A percentile compares a stretch with the other conserved stretches of the same genome.
Conservation (phyloP, 2,888 invertebrate species). For the Drosophila quasianomalipes region DNA sequence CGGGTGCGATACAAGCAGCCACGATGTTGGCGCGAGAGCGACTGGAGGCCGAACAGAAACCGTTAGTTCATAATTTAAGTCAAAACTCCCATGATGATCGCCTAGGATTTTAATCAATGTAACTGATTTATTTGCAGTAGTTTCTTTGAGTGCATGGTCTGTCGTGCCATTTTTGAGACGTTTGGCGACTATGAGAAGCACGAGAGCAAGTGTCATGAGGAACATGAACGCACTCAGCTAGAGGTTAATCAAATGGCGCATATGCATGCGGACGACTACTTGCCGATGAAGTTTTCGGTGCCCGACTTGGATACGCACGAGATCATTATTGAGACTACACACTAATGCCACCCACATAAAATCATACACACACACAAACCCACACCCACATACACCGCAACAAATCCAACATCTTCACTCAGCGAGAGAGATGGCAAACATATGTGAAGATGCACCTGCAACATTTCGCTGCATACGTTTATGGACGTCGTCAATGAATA, state of each 20-base stretch:
- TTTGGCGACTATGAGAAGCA: constrained; percentile 84
- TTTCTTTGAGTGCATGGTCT: constrained; percentile 83
- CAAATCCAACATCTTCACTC: constrained; percentile 36
- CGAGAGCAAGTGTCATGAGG: constrained; percentile 81
- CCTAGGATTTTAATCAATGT: neutral
- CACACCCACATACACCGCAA: constrained; percentile 13
- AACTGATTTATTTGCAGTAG: constrained; percentile 53
- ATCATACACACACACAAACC: constrained; percentile 4
- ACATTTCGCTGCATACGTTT: constrained; percentile 4
- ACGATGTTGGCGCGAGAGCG: constrained; percentile 78
- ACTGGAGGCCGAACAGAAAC: constrained; percentile 79
- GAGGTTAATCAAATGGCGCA: constrained; percentile 75
- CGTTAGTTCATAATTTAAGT: constrained; percentile 29
- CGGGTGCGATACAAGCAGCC: constrained; percentile 75
- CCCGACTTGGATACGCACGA: constrained; percentile 83
- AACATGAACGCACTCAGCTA: constrained; percentile 70
- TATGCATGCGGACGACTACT: constrained; percentile 77
- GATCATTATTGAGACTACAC: constrained; percentile 83
- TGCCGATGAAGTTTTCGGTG: constrained; percentile 82
- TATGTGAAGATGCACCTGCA: constrained; percentile 54
- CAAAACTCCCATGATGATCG: neutral
- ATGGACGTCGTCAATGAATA: constrained; percentile 23
- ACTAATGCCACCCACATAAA: constrained; percentile 57
- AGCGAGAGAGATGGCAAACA: constrained; percentile 24
- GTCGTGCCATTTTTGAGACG: constrained; percentile 83